Percentiles rank a stretch among this genome's conserved stretches.
Conservation (phyloP, 2,113 vertebrate genomes). For the Aythya baeri region DNA sequence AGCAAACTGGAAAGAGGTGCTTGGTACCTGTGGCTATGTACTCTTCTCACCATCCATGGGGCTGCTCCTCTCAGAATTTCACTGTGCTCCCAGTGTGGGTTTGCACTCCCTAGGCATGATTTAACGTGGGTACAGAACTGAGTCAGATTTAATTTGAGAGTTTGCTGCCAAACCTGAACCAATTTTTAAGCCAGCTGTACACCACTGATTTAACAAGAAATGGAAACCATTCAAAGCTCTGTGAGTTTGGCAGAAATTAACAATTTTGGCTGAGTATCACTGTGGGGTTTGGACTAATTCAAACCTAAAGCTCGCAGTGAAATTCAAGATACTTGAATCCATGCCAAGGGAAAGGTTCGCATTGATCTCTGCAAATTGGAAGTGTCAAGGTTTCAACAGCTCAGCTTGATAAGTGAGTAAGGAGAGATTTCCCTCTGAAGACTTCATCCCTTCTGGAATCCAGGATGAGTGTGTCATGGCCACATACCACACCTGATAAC, state of each 20-base stretch:
- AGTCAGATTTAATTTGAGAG: constrained; percentile 14
- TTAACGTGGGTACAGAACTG: constrained; percentile 10
- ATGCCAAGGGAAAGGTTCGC: constrained; percentile 47
- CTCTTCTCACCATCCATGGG: not conserved
- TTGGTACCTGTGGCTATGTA: accelerated
- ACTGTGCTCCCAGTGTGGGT: accelerated
- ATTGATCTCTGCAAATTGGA: constrained; percentile 60
- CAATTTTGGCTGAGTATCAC: constrained; percentile 31
- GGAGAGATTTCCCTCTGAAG: constrained; percentile 43
- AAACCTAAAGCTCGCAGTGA: constrained; percentile 31
- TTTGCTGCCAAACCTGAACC: constrained; percentile 39
- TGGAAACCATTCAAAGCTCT: constrained; percentile 59
- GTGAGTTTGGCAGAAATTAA: constrained; percentile 60
- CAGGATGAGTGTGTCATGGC: not conserved
- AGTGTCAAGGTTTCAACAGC: constrained; percentile 59
- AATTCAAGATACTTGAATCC: constrained; percentile 32
- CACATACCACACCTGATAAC: constrained; percentile 8
- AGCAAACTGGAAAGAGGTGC: not conserved
- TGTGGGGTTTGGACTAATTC: constrained; percentile 10
- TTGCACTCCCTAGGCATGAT: not conserved
- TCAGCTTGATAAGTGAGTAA: constrained; percentile 37
- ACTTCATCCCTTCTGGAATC: constrained; percentile 17
- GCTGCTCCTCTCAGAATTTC: not conserved
- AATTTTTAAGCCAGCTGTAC: constrained; percentile 53
- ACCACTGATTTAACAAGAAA: constrained; percentile 47